A percentile compares a stretch with the other conserved stretches of the same genome.
These are phyloP conservation scores for Rattus norvegicus DNA, from an alignment of 2,113 vertebrate species.

Conservation along the genomic window DNA sequence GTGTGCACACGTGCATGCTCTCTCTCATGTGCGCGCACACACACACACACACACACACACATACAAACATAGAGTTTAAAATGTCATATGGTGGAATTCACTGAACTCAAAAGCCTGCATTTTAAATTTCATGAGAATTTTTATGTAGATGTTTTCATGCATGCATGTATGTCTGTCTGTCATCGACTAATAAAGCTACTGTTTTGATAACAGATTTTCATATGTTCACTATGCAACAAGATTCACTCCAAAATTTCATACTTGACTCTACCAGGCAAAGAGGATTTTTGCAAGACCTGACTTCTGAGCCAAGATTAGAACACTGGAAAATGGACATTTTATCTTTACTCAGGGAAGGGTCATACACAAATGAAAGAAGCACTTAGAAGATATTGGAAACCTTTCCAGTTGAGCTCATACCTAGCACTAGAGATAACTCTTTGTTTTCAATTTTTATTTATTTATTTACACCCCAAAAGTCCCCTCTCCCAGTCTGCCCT, in stretches of 20 bases:
- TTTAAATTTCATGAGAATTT: background rate
- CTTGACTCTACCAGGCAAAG: too few species aligned
- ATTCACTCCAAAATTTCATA: background rate
- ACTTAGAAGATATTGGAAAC: too few species aligned
- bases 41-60: background rate
- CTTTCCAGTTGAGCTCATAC: rapidly evolving
- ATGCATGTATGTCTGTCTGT: background rate
- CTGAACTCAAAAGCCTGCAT: background rate
- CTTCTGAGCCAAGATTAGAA: background rate
- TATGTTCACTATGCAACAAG: background rate
- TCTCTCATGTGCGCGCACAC: background rate
- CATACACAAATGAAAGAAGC: background rate
- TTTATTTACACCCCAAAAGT: too few species aligned
- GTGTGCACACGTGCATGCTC: background rate
- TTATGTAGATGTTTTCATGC: background rate
- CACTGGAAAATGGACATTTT: background rate
- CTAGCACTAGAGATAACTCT: too few species aligned
- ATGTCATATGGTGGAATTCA: background rate
- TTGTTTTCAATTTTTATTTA: too few species aligned
- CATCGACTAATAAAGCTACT: background rate
- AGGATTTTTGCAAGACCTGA: background rate
- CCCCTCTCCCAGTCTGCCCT: too few species aligned
- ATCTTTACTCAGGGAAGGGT: background rate
- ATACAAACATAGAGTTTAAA: background rate
- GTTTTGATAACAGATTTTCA: background rate